These are phyloP conservation scores for Ceratothoa steindachneri DNA, from an alignment of 2,888 invertebrate genomes.

Conservation along the genomic window DNA sequence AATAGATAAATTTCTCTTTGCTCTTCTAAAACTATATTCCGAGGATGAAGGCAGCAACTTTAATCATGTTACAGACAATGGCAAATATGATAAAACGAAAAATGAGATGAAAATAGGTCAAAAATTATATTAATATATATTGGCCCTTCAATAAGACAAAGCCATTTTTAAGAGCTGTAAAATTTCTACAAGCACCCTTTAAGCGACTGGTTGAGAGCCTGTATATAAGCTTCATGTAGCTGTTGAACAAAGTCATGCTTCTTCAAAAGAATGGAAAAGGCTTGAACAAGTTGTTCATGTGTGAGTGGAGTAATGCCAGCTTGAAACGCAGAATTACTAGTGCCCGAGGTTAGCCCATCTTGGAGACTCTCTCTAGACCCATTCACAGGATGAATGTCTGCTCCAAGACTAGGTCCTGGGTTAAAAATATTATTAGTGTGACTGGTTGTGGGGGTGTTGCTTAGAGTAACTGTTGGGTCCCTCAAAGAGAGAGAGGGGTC, in stretches of 20 bases:
- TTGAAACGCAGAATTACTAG: not conserved
- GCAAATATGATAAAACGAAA: no score
- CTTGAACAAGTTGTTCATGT: conserved; percentile 81
- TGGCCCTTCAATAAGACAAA: no score
- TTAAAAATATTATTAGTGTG: conserved; percentile 21
- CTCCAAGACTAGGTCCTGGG: conserved; percentile 17
- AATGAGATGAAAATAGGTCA: no score
- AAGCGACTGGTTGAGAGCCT: conserved; percentile 38
- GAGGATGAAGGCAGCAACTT: no score
- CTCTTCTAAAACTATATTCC: no score
- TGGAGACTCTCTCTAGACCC: conserved; percentile 30
- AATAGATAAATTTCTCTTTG: no score
- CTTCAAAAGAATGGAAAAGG: conserved; percentile 77
- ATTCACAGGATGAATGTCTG: conserved; percentile 35
- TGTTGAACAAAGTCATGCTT: conserved; percentile 83
- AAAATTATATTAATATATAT: no score
- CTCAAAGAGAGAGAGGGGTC: not conserved
- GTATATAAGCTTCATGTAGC: conserved; percentile 83
- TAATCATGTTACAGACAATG: no score
- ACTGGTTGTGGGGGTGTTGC: conserved; percentile 23
- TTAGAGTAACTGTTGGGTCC: conserved; percentile 3
- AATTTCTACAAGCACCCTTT: not conserved
- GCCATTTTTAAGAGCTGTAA: no score
- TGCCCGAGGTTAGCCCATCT: conserved; percentile 19
- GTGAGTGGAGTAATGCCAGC: conserved; percentile 68